Conservation (phyloP, 2,113 vertebrate genomes). For the Tor tambroides region DNA sequence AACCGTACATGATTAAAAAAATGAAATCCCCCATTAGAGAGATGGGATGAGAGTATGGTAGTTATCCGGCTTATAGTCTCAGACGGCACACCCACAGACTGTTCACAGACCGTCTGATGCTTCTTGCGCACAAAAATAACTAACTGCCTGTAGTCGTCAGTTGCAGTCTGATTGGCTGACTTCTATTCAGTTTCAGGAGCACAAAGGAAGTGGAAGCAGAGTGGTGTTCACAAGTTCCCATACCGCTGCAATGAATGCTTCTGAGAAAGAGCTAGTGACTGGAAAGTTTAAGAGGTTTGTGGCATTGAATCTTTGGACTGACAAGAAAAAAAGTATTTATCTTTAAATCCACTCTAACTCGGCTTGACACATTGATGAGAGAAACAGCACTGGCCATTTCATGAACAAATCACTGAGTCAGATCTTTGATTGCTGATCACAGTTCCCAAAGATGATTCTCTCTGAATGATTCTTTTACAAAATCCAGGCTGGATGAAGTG, state of each 20-base stretch:
- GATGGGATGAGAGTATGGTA: conserved; percentile 26
- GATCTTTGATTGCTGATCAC: background rate
- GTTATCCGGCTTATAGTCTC: conserved; percentile 9
- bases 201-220: background rate
- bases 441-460: background rate
- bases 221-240: background rate
- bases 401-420: background rate
- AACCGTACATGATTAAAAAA: conserved; percentile 3
- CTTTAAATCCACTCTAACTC: background rate
- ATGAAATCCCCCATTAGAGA: conserved; percentile 32
- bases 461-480: background rate
- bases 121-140: background rate
- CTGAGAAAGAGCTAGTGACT: conserved; percentile 16
- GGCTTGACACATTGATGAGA: background rate
- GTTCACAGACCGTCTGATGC: conserved; percentile 1
- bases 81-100: conserved; percentile 23
- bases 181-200: background rate
- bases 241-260: background rate
- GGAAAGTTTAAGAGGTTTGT: conserved; percentile 7
- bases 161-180: background rate
- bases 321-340: background rate
- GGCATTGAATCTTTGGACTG: background rate
- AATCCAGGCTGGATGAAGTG: background rate
- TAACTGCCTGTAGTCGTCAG: background rate
- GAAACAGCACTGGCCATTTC: background rate